phyloP scores from a whole-genome alignment of 2,888 invertebrate species.

The Drosophila maculinotata region DNA sequence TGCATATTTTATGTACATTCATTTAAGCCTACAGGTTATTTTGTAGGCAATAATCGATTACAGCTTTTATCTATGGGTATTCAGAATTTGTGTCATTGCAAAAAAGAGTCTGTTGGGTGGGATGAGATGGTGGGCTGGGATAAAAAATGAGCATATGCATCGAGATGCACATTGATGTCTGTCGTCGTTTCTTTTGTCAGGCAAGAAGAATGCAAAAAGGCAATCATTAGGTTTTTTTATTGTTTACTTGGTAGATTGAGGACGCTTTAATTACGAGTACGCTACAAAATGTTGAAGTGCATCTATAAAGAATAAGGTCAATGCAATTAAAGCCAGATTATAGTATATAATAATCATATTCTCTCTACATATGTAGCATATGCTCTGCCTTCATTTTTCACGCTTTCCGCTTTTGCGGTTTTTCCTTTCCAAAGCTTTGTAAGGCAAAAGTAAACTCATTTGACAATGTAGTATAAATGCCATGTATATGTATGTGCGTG shows the following conservation, averaged over 20 bases:
- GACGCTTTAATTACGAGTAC: conserved; percentile 18
- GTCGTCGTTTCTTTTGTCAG: conserved; percentile 18
- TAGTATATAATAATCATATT: no score
- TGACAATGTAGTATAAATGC: conserved; percentile 9
- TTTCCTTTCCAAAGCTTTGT: background rate
- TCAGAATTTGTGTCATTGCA: conserved; percentile 24
- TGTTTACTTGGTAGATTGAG: conserved; percentile 45
- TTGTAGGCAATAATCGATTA: background rate
- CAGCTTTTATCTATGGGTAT: conserved; percentile 6
- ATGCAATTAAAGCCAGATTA: conserved; percentile 13
- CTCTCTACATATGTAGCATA: no score
- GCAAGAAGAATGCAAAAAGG: conserved; percentile 8
- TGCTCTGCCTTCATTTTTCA: background rate
- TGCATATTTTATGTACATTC: no score
- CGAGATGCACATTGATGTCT: conserved; percentile 1
- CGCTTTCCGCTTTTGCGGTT: background rate
- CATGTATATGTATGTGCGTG: background rate
- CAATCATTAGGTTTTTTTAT: conserved; percentile 47
- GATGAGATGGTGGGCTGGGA: no score
- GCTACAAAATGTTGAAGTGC: background rate
- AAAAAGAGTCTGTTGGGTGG: background rate
- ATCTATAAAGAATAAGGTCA: conserved; percentile 4
- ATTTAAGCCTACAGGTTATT: background rate
- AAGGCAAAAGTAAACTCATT: conserved; percentile 18
- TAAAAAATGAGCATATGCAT: conserved; percentile 5